Evolutionary conservation across 2,888 invertebrate genomes (phyloP).

Genomic region (Lycocerus yunnanus): DNA sequence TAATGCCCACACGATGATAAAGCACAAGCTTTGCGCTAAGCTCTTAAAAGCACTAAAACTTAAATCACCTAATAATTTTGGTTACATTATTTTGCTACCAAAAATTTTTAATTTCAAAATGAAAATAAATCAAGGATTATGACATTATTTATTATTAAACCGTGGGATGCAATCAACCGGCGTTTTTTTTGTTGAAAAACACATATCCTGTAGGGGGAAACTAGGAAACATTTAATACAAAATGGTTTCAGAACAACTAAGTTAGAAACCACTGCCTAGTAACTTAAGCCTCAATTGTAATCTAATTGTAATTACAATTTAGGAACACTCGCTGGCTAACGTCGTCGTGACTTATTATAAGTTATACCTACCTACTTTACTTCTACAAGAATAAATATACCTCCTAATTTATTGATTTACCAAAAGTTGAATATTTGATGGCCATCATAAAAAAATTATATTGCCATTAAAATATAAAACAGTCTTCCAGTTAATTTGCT

Average conservation of each 20-base stretch:
- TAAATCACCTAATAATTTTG: constrained; percentile 1
- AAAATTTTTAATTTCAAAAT: background rate
- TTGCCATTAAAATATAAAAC: constrained; percentile 22
- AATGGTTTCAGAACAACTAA: background rate
- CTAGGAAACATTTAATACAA: background rate
- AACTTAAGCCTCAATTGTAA: background rate
- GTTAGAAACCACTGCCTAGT: background rate
- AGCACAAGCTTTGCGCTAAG: constrained; percentile 39
- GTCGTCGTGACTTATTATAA: background rate
- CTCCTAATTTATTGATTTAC: background rate
- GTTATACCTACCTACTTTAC: background rate
- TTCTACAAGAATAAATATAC: background rate
- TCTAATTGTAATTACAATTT: background rate
- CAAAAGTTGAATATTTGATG: background rate
- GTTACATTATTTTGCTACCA: background rate
- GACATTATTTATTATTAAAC: background rate
- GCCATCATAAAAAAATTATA: constrained; percentile 17
- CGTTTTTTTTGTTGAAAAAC: background rate
- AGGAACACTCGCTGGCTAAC: background rate
- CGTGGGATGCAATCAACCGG: background rate
- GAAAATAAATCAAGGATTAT: background rate
- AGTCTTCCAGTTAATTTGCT: constrained; percentile 17
- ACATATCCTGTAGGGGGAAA: background rate
- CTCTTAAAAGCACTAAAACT: background rate
- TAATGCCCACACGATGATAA: constrained; percentile 54